Evolutionary conservation across 2,797 vertebrate genomes (phyloP).

Genomic region (Schizopygopsis pylzovi): DNA sequence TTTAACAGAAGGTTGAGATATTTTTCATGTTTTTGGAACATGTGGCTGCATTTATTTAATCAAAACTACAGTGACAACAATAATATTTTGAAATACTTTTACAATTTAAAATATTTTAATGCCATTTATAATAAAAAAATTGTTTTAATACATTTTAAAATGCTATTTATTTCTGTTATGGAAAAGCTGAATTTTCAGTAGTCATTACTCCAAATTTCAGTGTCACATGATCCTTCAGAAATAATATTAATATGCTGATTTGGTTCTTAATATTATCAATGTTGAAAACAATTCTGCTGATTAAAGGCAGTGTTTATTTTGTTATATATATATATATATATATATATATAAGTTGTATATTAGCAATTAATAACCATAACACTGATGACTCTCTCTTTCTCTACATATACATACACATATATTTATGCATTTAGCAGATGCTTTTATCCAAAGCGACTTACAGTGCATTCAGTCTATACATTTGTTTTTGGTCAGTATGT

Average conservation of each 20-base stretch:
- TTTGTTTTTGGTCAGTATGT: too few species aligned
- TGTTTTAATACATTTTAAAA: neutral
- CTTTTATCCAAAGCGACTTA: too few species aligned
- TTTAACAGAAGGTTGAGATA: neutral
- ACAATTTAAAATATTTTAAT: neutral
- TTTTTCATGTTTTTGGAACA: neutral
- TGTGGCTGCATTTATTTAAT: neutral
- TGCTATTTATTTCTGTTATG: neutral
- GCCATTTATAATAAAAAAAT: neutral
- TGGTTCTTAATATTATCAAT: neutral
- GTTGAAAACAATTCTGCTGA: neutral
- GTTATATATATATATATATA: neutral
- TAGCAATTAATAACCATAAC: too few species aligned
- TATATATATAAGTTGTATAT: too few species aligned
- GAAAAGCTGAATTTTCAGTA: neutral
- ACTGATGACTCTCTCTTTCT: too few species aligned
- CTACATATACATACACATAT: too few species aligned
- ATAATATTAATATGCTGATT: neutral
- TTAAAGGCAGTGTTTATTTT: neutral
- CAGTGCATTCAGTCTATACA: too few species aligned
- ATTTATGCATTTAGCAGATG: too few species aligned
- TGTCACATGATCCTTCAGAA: neutral
- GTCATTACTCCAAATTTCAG: neutral
- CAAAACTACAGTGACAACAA: neutral
- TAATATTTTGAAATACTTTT: neutral